Evolutionary conservation across 2,797 vertebrate genomes (phyloP).

Genomic region (Chloroceryle amazona): DNA sequence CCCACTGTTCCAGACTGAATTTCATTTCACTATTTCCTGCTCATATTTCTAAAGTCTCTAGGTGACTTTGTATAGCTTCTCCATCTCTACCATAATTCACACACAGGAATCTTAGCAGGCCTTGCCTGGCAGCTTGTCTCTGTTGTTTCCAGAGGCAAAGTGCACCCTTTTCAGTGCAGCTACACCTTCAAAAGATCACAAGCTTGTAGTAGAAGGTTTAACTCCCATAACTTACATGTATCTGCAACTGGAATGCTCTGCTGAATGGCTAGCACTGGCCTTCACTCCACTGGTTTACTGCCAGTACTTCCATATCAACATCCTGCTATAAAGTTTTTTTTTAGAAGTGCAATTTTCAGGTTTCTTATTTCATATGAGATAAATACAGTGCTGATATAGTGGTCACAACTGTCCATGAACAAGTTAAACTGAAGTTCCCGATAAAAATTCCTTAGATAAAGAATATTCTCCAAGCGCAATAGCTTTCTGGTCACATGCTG

Average conservation of each 20-base stretch:
- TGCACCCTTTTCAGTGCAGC: neutral
- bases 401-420: neutral
- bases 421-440: neutral
- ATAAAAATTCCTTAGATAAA: neutral
- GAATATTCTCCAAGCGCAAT: neutral
- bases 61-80: neutral
- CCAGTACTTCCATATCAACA: neutral
- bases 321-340: accelerated
- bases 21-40: neutral
- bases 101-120: neutral
- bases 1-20: neutral
- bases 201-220: neutral
- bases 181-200: neutral
- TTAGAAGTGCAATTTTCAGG: accelerated
- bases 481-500: neutral
- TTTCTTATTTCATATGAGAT: neutral
- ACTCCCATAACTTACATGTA: neutral
- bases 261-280: neutral
- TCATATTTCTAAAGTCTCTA: neutral
- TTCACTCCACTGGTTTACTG: neutral
- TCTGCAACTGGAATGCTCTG: neutral
- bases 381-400: neutral
- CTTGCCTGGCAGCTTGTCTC: neutral
- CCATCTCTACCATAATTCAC: neutral
- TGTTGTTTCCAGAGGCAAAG: neutral